Base-by-base conservation (phyloP, 2,888 invertebrate species). In the Ectemnius cavifrons region DNA sequence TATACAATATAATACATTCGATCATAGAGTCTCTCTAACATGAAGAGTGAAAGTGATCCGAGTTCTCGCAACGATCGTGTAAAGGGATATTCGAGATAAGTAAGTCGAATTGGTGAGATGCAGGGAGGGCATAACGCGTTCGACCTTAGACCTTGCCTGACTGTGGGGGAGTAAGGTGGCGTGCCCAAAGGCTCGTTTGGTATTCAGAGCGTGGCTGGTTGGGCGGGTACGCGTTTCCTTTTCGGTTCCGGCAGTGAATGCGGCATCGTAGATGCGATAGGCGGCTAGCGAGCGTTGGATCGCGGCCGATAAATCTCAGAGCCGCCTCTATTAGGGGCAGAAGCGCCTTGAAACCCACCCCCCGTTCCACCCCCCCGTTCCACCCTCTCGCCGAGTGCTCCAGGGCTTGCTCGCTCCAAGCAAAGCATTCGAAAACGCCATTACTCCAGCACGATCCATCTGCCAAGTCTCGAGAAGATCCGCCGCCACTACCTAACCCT, bases 231-330 rank as follows among this genome's bases (percentile, higher is more conserved):
- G 79, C 78, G 84, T 80, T 84, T 86, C 82, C 86, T 87, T 86
- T 83, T 84, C 77, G 78, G 82, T 83, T 84, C 80, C 79, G 76
- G 63, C 69, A 75, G 78, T 72, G 83, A 79, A 76, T 78, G 77
- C 70, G 78, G 20, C 61, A 65, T 72, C 67, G 70, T 70, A 73
- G 65, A 73, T 28, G 37, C 72, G 74, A 78, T 78, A 74, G 73
- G 47, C 47, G 58, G 63, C 57, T 45, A 57, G 23, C 61, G 67
- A 60, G 66, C 74, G 74, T 67, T 82, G 82, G 83, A 84, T 82
- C 82, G 78, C 71, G 69, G 79, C 77, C 86, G 80, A 88, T 87
- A 87, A 86, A 87, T 87, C 84, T 80, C 63, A 61, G 45, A 68
- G 56, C 78, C 78, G 77, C 78, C 82, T 82, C 85, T 85, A 85